These are phyloP conservation scores for Cepphus grylle DNA, from an alignment of 2,113 vertebrate genomes.

Conservation along the genomic window DNA sequence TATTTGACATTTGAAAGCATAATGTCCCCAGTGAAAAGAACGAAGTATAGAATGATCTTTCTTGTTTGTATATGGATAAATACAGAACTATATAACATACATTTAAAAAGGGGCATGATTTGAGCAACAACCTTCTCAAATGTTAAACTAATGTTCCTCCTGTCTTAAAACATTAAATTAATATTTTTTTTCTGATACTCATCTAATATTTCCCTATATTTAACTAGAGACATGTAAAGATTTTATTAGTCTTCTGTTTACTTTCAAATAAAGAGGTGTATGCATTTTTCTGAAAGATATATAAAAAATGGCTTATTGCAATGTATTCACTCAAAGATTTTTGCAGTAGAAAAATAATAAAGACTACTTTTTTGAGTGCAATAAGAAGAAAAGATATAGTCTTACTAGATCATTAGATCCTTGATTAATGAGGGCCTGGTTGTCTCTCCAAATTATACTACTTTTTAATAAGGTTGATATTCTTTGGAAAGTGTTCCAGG, in stretches of 20 bases:
- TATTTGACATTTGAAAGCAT: neutral
- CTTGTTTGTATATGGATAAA: neutral
- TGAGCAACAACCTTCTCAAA: neutral
- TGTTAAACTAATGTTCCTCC: neutral
- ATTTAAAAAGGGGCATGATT: neutral
- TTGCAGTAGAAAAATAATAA: neutral
- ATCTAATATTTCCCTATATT: neutral
- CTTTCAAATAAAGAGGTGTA: neutral
- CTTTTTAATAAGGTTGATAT: neutral
- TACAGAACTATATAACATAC: neutral
- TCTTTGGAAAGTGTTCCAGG: neutral
- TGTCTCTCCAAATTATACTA: neutral
- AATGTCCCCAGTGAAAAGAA: neutral
- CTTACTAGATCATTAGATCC: neutral
- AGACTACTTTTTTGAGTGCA: neutral
- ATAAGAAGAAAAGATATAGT: neutral
- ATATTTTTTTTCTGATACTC: neutral
- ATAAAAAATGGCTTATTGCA: neutral
- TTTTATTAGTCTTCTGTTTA: neutral
- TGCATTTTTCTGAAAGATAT: neutral
- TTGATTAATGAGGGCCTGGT: neutral
- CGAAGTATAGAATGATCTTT: neutral
- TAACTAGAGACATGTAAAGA: neutral
- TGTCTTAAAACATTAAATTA: neutral
- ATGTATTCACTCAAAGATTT: neutral